Conservation (phyloP, 2,113 vertebrate species). For the Aptenodytes forsteri region DNA sequence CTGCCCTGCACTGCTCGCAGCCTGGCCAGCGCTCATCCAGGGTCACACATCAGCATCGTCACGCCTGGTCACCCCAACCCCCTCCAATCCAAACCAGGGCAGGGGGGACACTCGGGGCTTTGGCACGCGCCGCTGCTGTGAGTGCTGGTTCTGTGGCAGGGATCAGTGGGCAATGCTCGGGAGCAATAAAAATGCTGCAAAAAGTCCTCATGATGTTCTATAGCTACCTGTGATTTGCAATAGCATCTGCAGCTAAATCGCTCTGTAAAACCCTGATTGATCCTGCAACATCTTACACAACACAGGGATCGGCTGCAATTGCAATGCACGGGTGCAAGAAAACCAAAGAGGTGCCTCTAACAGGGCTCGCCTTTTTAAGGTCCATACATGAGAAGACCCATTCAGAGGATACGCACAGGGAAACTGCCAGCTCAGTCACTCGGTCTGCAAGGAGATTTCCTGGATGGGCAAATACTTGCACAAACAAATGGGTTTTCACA, state of each 20-base stretch:
- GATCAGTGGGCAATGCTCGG: background rate
- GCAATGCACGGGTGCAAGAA: background rate
- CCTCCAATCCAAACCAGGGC: background rate
- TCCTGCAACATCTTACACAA: background rate
- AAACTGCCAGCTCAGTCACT: background rate
- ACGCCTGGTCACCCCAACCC: accelerated
- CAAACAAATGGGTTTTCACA: background rate
- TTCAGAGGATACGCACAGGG: background rate
- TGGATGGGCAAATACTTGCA: background rate
- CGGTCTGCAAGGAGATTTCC: background rate
- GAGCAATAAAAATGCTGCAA: background rate
- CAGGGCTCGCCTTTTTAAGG: accelerated
- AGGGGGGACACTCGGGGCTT: background rate
- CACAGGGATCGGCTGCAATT: background rate
- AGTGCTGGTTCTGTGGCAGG: background rate
- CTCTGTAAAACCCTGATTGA: background rate
- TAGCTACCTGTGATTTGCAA: background rate
- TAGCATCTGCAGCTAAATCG: background rate
- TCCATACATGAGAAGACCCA: background rate
- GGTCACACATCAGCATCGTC: accelerated
- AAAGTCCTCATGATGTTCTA: background rate
- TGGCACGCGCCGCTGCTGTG: background rate
- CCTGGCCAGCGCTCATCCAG: accelerated
- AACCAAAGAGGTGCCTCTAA: background rate
- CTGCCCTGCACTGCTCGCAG: background rate